Base-by-base conservation (phyloP, 2,797 vertebrate species). In the Neosalanx taihuensis region DNA sequence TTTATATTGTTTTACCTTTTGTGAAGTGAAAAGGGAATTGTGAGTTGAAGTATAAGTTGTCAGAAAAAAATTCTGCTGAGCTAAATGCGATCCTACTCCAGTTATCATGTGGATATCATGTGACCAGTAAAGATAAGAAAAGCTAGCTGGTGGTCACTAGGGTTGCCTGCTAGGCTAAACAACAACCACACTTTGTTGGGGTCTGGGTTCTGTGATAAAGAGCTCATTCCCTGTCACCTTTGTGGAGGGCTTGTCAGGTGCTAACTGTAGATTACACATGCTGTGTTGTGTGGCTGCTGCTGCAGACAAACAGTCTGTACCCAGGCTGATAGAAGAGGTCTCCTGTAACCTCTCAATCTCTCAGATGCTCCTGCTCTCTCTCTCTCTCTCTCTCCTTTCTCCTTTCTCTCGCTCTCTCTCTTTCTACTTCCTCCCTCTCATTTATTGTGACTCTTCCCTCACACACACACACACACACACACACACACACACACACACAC, bases 51-150 rank as follows among this genome's bases (percentile, higher is more conserved):
- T 5, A 7, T 3, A 35, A 35, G 6, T 9, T 37, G 23, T 1
- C 23, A 26, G 1, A 26, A 26, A 26, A 26, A 26, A 37, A 15
- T 37, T 31, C 62, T 64, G 41, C 33, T 20, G 2, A 64, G 62
- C n/a, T n/a, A 7, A 56, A 4, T 1, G 51, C 3, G 2, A 46
- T 46, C 41, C 13, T 46, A 46, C 41, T 3, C 41, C 64, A 73
- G 62, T 59, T 56, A 60, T 68, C 15, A 73, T 72, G 51, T 31
- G 74, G 77, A 82, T n/a, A 68, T 77, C 60, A 66, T 46, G 62
- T 41, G 58, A 71, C 79, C 78, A 77, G 74, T 89, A 85, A 86
- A 88, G 84, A 88, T 86, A 85, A 85, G 78, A 79, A 7, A 31
- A 49, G 69, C 67, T 67, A 60, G 67, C 59, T 76, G 72, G 71